A percentile compares a stretch with the other conserved stretches of the same genome.
These are phyloP conservation scores for Helleia helle DNA, from an alignment of 2,888 invertebrate genomes.

Conservation along the genomic window DNA sequence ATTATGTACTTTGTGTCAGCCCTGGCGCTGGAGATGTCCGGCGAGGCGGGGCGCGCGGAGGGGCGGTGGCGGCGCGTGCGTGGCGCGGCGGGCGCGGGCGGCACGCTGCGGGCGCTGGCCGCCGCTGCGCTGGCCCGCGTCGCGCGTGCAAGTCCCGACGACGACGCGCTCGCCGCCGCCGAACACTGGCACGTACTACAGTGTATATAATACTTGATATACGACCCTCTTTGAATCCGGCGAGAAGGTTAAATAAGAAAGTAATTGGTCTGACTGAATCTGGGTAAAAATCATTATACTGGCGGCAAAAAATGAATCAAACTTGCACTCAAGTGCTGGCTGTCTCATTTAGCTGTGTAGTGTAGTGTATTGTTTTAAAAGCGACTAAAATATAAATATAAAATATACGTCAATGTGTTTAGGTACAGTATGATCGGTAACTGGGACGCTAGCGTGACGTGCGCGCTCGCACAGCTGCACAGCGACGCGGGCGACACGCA, in stretches of 20 bases:
- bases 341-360: no score
- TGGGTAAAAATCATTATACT: no score
- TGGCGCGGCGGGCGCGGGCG: slow-evolving; percentile 41
- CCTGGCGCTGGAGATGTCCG: slow-evolving; percentile 41
- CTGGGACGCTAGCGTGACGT: slow-evolving; percentile 88
- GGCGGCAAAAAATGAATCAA: no score
- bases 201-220: no score
- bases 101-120: slow-evolving; percentile 48
- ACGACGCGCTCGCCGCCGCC: slow-evolving; percentile 36
- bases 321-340: no score
- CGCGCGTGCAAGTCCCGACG: slow-evolving; percentile 19
- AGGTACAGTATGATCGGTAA: slow-evolving; percentile 76
- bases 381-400: not conserved
- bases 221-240: no score
- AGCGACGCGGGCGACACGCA: slow-evolving; percentile 90
- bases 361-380: no score
- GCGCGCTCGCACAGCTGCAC: slow-evolving; percentile 92
- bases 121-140: slow-evolving; percentile 52
- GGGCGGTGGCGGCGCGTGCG: slow-evolving; percentile 47
- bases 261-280: no score
- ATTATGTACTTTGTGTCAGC: slow-evolving; percentile 30
- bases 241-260: no score
- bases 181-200: slow-evolving; percentile 51
- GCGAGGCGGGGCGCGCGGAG: slow-evolving; percentile 24
- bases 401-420: not conserved